These are phyloP conservation scores for Prolemur simus DNA, from an alignment of 2,113 vertebrate genomes.

Conservation along the genomic window DNA sequence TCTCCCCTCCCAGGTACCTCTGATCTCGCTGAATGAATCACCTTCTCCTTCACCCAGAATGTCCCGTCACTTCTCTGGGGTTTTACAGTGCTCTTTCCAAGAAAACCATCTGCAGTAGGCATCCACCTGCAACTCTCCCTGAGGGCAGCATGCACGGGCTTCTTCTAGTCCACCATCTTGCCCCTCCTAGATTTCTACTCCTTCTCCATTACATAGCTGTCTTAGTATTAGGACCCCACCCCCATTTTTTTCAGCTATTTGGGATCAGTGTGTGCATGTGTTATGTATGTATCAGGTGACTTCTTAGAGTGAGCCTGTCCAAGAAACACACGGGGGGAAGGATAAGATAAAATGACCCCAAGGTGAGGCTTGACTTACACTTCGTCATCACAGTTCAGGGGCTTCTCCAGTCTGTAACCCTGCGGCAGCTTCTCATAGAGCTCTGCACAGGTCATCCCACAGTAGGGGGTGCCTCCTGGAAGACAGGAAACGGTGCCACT, in stretches of 20 bases:
- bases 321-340: background rate
- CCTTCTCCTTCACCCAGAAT: no score
- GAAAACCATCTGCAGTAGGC: no score
- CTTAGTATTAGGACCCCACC: background rate
- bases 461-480: constrained; percentile 92
- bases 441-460: constrained; percentile 92
- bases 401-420: constrained; percentile 92
- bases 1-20: no score
- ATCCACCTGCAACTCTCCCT: no score
- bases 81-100: no score
- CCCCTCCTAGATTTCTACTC: background rate
- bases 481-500: background rate
- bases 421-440: constrained; percentile 93
- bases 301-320: background rate
- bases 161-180: no score
- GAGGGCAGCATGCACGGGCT: no score
- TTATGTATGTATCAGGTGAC: background rate
- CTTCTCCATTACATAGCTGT: background rate
- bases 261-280: background rate
- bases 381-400: constrained; percentile 92
- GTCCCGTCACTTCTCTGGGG: no score
- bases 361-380: constrained; percentile 85
- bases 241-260: background rate
- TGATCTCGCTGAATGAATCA: no score
- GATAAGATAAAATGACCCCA: background rate